These are phyloP conservation scores for Rynchops niger DNA, from an alignment of 2,113 vertebrate species.

Conservation along the genomic window DNA sequence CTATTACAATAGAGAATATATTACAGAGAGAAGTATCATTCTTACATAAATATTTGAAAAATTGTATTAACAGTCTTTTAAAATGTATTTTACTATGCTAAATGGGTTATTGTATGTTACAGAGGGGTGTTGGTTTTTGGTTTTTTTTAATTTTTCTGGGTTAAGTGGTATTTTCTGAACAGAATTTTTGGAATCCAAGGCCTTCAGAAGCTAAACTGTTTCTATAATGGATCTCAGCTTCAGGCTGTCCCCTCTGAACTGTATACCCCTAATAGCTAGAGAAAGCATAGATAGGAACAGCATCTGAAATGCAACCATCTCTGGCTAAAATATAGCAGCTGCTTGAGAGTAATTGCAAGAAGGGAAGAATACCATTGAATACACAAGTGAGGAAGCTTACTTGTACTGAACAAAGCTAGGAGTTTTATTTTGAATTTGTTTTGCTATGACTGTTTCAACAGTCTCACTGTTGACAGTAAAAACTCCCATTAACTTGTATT, in stretches of 20 bases:
- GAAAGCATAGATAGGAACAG: background rate
- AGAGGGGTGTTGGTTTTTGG: accelerated
- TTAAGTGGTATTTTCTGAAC: background rate
- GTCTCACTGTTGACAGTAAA: background rate
- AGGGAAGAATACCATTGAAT: background rate
- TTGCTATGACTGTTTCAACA: background rate
- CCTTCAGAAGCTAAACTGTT: background rate
- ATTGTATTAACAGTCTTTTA: background rate
- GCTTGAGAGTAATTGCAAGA: background rate
- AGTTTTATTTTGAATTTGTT: background rate
- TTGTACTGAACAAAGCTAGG: background rate
- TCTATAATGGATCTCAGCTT: background rate
- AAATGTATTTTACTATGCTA: background rate
- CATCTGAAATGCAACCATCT: background rate
- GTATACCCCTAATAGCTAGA: background rate
- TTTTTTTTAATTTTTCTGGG: background rate
- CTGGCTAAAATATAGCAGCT: background rate
- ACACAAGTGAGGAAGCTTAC: background rate
- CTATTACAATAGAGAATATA: background rate
- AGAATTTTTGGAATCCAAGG: background rate
- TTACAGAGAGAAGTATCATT: background rate
- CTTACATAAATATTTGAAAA: background rate
- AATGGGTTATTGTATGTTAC: background rate
- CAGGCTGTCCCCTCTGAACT: background rate
- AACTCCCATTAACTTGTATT: background rate